Conservation (phyloP, 2,113 vertebrate species). For the Microtus oregoni region DNA sequence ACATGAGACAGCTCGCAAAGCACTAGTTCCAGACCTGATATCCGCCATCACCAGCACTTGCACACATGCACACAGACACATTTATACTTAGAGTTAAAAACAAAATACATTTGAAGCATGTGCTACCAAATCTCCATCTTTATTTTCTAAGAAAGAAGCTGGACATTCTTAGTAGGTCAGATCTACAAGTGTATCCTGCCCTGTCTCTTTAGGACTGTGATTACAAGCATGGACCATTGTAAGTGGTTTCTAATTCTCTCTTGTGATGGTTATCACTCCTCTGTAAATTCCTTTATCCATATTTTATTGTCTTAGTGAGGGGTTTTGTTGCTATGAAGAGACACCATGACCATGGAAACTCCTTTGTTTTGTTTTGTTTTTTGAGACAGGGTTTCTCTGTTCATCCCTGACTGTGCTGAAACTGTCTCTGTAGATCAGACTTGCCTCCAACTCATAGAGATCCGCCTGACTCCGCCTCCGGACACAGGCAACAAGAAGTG, state of each 20-base stretch:
- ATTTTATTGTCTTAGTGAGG: neutral
- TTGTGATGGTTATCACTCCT: neutral
- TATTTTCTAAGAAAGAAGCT: neutral
- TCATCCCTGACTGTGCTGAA: no score
- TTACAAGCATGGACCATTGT: neutral
- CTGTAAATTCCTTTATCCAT: neutral
- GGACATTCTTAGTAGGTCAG: no score
- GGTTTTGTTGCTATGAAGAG: neutral
- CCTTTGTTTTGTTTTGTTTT: no score
- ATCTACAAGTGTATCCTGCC: neutral
- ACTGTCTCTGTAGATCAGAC: no score
- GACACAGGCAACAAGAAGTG: neutral
- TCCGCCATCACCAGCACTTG: fast-evolving
- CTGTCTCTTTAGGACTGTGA: neutral
- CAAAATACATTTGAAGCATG: neutral
- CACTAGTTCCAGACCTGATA: neutral
- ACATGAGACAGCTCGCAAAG: neutral
- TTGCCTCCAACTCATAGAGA: no score
- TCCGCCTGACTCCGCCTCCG: no score
- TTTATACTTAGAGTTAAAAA: neutral
- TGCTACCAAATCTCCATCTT: no score
- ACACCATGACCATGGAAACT: neutral
- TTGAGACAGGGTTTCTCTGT: no score
- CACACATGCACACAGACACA: no score
- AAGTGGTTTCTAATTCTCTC: neutral